These are phyloP conservation scores for Poecilia gillii DNA, from an alignment of 2,797 vertebrate species.

Conservation along the genomic window DNA sequence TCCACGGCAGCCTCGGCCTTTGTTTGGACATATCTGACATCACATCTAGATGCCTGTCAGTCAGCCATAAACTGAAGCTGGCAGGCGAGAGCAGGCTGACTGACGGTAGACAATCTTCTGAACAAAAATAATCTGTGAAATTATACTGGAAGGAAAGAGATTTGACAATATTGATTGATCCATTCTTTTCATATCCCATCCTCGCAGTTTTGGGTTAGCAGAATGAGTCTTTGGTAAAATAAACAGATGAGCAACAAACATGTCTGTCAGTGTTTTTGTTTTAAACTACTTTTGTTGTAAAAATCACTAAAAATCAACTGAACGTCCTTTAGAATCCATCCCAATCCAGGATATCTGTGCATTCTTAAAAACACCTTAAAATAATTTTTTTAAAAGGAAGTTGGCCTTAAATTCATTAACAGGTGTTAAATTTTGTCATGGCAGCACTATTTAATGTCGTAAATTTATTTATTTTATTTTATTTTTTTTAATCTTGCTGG, in stretches of 20 bases:
- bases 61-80: slow-evolving; percentile 11
- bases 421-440: too few relatives aligned
- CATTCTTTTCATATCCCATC: neutral
- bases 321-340: neutral
- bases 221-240: slow-evolving; percentile 3
- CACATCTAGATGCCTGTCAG: slow-evolving; percentile 9
- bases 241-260: neutral
- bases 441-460: too few relatives aligned
- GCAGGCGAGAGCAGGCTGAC: neutral
- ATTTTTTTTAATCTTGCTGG: too few relatives aligned
- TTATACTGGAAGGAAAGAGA: slow-evolving; percentile 7
- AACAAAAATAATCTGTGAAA: slow-evolving; percentile 13
- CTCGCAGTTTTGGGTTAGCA: neutral
- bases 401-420: too few relatives aligned
- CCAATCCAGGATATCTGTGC: too few relatives aligned
- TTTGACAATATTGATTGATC: slow-evolving; percentile 18
- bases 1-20: neutral
- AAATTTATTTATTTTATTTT: too few relatives aligned
- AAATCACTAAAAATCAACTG: neutral
- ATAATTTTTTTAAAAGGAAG: too few relatives aligned
- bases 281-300: neutral
- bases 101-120: neutral
- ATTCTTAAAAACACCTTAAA: too few relatives aligned
- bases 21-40: slow-evolving; percentile 19
- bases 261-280: neutral